Conservation (phyloP, 2,797 vertebrate genomes). For the Gobio occitaniae region DNA sequence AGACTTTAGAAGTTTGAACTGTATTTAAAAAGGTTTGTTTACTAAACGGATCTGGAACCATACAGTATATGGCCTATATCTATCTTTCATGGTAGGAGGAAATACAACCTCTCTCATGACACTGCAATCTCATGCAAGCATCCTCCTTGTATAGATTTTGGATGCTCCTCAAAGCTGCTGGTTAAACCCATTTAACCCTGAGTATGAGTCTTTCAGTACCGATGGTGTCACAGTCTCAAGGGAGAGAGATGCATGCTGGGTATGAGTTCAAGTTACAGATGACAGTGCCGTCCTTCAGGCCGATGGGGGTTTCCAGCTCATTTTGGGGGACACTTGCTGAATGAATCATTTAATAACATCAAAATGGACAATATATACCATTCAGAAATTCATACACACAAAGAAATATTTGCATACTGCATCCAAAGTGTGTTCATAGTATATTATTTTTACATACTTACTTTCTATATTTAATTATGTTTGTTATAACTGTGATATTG, state of each 20-base stretch:
- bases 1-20: neutral
- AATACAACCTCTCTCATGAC: neutral
- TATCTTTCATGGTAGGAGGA: neutral
- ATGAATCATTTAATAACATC: constrained; percentile 3
- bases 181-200: neutral
- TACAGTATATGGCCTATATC: neutral
- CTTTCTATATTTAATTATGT: too few species aligned
- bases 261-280: constrained; percentile 65
- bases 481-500: neutral
- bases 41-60: neutral
- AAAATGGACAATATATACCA: neutral
- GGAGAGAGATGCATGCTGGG: constrained; percentile 41
- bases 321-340: neutral
- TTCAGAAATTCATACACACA: neutral
- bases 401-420: too few species aligned
- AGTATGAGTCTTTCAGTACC: constrained; percentile 5
- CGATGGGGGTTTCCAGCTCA: constrained; percentile 50
- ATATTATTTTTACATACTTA: neutral
- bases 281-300: constrained; percentile 36
- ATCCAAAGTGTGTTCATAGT: neutral
- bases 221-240: neutral
- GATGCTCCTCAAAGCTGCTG: neutral
- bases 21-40: neutral
- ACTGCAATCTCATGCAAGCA: neutral
- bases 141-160: neutral